A percentile compares a stretch with the other conserved stretches of the same genome.
Evolutionary conservation across 2,797 vertebrate species (phyloP).

Genomic region (Sternarchorhynchus goeldii): DNA sequence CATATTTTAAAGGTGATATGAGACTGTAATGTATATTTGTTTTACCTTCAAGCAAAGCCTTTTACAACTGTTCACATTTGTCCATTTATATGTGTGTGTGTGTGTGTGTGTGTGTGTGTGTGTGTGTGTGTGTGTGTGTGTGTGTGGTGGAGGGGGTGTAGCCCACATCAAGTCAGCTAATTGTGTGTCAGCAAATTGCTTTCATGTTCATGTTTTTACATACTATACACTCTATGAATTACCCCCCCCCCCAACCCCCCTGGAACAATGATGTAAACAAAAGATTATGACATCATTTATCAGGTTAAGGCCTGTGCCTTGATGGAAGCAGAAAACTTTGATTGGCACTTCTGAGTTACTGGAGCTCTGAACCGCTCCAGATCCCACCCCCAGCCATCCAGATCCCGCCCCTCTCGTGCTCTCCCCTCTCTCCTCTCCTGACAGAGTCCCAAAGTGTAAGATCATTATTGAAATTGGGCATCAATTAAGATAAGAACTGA

Average conservation of each 20-base stretch:
- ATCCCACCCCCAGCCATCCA: conserved; percentile 27
- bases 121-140: conserved; percentile 28
- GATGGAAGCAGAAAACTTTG: background rate
- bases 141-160: conserved; percentile 51
- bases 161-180: conserved; percentile 54
- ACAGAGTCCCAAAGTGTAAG: conserved; percentile 79
- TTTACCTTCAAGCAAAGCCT: conserved; percentile 41
- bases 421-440: conserved; percentile 55
- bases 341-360: background rate
- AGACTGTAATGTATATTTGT: conserved; percentile 4
- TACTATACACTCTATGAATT: conserved; percentile 65
- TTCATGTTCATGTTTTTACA: conserved; percentile 75
- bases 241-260: conserved; percentile 67
- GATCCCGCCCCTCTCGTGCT: conserved; percentile 12
- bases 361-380: background rate
- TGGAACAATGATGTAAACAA: conserved; percentile 70
- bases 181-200: conserved; percentile 57
- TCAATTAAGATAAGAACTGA: conserved; percentile 85
- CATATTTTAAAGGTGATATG: no score
- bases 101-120: conserved; percentile 29
- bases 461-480: conserved; percentile 82
- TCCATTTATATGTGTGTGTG: conserved; percentile 15
- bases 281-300: conserved; percentile 79
- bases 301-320: conserved; percentile 68
- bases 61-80: conserved; percentile 62